These are phyloP conservation scores for Ypsolopha scabrella DNA, from an alignment of 2,888 invertebrate species.

Conservation along the genomic window DNA sequence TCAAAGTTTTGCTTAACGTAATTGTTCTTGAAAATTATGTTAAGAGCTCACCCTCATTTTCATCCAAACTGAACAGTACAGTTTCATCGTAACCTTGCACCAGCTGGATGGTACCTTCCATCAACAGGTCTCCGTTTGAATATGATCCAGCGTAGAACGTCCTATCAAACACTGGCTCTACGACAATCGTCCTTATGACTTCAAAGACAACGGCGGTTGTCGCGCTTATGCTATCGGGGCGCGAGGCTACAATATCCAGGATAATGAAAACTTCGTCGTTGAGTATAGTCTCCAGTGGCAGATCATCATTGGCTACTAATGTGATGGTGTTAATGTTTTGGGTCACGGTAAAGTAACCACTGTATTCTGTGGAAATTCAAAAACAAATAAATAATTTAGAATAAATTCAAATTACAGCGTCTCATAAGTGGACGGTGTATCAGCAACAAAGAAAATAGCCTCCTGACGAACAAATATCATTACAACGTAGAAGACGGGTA, in stretches of 20 bases:
- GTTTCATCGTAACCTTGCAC: constrained; percentile 2
- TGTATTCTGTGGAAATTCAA: background rate
- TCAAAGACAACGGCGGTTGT: background rate
- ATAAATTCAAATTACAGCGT: too few species aligned
- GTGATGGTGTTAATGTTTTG: background rate
- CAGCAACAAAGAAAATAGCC: too few species aligned
- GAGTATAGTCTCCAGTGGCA: background rate
- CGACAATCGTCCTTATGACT: background rate
- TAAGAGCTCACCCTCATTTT: too few species aligned
- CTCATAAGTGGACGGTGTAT: too few species aligned
- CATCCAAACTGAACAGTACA: background rate
- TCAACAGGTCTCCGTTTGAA: background rate
- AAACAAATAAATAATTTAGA: too few species aligned
- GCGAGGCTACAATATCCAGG: background rate
- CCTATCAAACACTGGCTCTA: background rate
- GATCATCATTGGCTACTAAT: background rate
- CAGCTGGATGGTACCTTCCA: background rate
- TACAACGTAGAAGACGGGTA: too few species aligned
- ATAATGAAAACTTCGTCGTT: background rate
- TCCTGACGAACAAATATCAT: too few species aligned
- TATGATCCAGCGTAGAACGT: background rate
- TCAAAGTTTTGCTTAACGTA: too few species aligned
- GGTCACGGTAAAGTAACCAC: background rate
- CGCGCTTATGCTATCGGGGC: background rate
- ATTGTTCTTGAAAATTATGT: too few species aligned